These are phyloP conservation scores for Apodemia mormo DNA, from an alignment of 2,888 invertebrate species.

Conservation along the genomic window DNA sequence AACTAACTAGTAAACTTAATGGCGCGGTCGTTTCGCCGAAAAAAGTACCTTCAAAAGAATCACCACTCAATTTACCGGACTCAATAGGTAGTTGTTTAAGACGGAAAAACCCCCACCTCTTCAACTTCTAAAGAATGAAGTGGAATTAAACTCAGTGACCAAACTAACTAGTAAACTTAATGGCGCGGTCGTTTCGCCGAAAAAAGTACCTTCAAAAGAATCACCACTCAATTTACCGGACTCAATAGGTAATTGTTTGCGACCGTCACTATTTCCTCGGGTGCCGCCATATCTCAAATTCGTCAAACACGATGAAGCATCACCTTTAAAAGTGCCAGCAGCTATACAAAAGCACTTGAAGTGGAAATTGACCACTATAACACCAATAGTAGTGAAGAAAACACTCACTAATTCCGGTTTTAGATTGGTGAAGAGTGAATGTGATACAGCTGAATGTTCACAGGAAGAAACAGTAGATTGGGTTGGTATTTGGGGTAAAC, in stretches of 20 bases:
- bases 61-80: slow-evolving; percentile 58
- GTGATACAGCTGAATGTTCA: too few species aligned
- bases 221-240: slow-evolving; percentile 57
- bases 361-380: slow-evolving; percentile 97
- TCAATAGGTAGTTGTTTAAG: slow-evolving; percentile 54
- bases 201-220: too few species aligned
- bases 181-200: too few species aligned
- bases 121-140: too few species aligned
- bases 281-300: slow-evolving; percentile 93
- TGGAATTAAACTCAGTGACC: too few species aligned
- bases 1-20: too few species aligned
- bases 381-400: slow-evolving; percentile 94
- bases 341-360: slow-evolving; percentile 90
- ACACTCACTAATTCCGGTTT: slow-evolving; percentile 93
- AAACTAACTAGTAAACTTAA: too few species aligned
- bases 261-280: slow-evolving; percentile 86
- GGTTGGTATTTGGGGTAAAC: slow-evolving; percentile 98
- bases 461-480: slow-evolving; percentile 95
- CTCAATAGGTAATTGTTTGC: slow-evolving; percentile 53
- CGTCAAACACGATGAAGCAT: slow-evolving; percentile 85
- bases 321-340: slow-evolving; percentile 79
- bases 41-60: too few species aligned
- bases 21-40: too few species aligned
- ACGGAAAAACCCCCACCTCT: too few species aligned
- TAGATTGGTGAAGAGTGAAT: slow-evolving; percentile 91